phyloP scores from a whole-genome alignment of 2,113 vertebrate genomes.

The Mirza zaza region DNA sequence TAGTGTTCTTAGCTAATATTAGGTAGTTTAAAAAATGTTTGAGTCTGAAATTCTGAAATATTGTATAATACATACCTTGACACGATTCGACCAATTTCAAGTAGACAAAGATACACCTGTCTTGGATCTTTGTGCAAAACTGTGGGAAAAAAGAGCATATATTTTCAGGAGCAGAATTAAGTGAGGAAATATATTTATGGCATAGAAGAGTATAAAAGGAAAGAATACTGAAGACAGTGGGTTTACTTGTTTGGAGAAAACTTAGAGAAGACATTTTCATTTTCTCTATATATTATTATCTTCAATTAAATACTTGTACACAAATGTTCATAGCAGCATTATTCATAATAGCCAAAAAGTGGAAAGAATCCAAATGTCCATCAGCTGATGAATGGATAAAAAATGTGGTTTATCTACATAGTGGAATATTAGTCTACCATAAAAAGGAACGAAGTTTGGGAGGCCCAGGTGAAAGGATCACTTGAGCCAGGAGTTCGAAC shows the following conservation, averaged over 20 bases:
- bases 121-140: slow-evolving; percentile 97
- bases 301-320: not conserved
- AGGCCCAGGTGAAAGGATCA: too few relatives aligned
- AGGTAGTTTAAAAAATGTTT: not conserved
- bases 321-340: not conserved
- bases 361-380: not conserved
- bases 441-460: not conserved
- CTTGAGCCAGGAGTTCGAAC: too few relatives aligned
- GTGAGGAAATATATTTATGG: not conserved
- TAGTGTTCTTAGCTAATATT: slow-evolving; percentile 9
- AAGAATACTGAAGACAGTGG: not conserved
- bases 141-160: slow-evolving; percentile 71
- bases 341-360: not conserved
- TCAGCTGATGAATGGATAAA: not conserved
- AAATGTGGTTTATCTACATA: not conserved
- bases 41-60: not conserved
- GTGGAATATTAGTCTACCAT: not conserved
- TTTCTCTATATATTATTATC: not conserved
- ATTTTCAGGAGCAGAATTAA: slow-evolving; percentile 46
- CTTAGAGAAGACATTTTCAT: not conserved
- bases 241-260: not conserved
- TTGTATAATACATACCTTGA: slow-evolving; percentile 87
- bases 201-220: not conserved
- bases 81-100: slow-evolving; percentile 95
- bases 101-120: slow-evolving; percentile 96